Evolutionary conservation across 2,888 invertebrate genomes (phyloP).

Genomic region (Dioctria rufipes): DNA sequence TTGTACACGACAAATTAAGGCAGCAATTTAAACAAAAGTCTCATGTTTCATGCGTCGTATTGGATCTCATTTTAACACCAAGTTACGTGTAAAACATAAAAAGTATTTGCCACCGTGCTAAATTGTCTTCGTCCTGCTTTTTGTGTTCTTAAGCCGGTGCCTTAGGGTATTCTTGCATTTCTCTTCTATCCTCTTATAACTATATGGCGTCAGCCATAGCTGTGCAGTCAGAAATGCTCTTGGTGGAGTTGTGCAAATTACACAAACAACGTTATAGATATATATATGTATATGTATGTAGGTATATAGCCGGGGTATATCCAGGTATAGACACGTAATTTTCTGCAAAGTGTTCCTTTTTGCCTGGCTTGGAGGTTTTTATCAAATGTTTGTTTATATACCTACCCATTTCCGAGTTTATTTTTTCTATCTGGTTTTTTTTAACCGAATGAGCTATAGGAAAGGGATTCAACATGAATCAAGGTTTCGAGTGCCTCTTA

Average conservation of each 20-base stretch:
- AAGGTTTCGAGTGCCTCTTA: constrained; percentile 28
- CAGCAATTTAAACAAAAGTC: constrained; percentile 56
- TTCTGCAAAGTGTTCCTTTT: constrained; percentile 39
- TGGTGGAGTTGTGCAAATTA: background rate
- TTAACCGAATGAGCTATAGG: background rate
- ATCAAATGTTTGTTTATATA: constrained; percentile 27
- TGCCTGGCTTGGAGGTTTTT: constrained; percentile 30
- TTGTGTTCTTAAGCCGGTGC: constrained; percentile 14
- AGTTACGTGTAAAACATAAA: constrained; percentile 55
- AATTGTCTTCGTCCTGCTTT: constrained; percentile 54
- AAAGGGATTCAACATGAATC: background rate
- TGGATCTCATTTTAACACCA: constrained; percentile 57
- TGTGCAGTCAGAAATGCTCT: constrained; percentile 11
- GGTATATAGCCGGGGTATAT: background rate
- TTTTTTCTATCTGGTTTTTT: background rate
- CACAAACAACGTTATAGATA: background rate
- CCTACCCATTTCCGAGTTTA: background rate
- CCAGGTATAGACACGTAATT: constrained; percentile 28
- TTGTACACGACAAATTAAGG: constrained; percentile 54
- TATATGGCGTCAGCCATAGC: constrained; percentile 13
- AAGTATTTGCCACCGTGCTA: constrained; percentile 51
- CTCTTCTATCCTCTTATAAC: background rate
- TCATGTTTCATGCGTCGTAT: constrained; percentile 57
- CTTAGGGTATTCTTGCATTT: constrained; percentile 19
- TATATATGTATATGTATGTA: too few relatives aligned